Evolutionary conservation across 2,113 vertebrate genomes (phyloP).

Genomic region (Pedetes capensis): DNA sequence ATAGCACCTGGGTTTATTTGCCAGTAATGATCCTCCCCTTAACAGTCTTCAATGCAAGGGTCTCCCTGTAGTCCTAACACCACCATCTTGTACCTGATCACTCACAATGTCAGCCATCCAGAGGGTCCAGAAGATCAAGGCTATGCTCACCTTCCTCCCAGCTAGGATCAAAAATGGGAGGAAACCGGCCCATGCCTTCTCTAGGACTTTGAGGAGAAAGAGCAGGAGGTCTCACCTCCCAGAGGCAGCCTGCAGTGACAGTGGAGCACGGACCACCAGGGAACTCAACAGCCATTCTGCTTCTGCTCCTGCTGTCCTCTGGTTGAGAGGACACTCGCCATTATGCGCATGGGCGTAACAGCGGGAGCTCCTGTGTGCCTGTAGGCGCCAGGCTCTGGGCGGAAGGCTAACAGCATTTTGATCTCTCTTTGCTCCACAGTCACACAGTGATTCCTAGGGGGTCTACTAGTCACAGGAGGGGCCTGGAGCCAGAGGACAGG

Average conservation of each 20-base stretch:
- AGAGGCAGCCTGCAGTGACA: not conserved
- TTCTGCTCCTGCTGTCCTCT: not conserved
- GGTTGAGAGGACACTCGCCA: no score
- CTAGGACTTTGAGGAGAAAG: not conserved
- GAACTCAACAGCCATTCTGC: rapidly evolving
- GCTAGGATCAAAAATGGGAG: not conserved
- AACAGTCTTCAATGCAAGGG: not conserved
- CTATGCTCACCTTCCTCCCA: not conserved
- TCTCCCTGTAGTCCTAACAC: not conserved
- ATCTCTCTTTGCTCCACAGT: not conserved
- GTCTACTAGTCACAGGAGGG: not conserved
- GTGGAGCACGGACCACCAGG: rapidly evolving
- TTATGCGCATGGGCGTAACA: rapidly evolving
- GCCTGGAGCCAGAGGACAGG: not conserved
- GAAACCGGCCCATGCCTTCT: not conserved
- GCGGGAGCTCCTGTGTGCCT: not conserved
- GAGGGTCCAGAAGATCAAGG: not conserved
- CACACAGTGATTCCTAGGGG: not conserved
- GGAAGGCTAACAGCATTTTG: not conserved
- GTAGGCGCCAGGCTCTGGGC: not conserved
- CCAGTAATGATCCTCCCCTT: conserved; percentile 40
- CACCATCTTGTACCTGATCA: not conserved
- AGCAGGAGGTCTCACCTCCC: not conserved
- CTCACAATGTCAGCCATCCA: not conserved
- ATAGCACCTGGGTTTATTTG: not conserved